phyloP scores from a whole-genome alignment of 2,797 vertebrate species.

The Lateolabrax maculatus region DNA sequence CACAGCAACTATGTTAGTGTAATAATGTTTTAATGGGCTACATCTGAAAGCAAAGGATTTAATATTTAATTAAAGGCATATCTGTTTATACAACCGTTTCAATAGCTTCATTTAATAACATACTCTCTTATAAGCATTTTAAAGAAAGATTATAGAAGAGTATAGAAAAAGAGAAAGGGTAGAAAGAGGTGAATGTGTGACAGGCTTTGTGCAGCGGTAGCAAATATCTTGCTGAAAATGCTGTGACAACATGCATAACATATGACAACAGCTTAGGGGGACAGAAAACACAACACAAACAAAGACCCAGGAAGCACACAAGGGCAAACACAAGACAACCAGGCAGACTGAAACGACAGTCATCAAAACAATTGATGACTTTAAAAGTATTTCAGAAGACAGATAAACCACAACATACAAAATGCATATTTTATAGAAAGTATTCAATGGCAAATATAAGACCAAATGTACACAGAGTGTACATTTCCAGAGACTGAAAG shows the following conservation, averaged over 20 bases:
- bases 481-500: constrained; percentile 64
- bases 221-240: constrained; percentile 52
- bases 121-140: not conserved
- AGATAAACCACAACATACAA: constrained; percentile 37
- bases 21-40: not conserved
- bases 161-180: constrained; percentile 10
- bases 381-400: constrained; percentile 37
- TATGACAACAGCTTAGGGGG: constrained; percentile 34
- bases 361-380: constrained; percentile 58
- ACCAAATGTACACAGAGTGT: constrained; percentile 67
- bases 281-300: constrained; percentile 52
- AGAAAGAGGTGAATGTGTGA: constrained; percentile 34
- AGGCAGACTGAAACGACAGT: constrained; percentile 35
- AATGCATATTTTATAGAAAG: constrained; percentile 53
- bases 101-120: not conserved
- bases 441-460: constrained; percentile 34
- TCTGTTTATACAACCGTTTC: not conserved
- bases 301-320: constrained; percentile 52
- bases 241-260: constrained; percentile 55
- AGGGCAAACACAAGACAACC: constrained; percentile 39
- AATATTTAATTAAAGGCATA: not conserved
- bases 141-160: not conserved
- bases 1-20: constrained; percentile 4
- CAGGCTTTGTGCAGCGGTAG: constrained; percentile 37
- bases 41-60: not conserved